Evolutionary conservation across 2,113 vertebrate species (phyloP).

Genomic region (Erinaceus europaeus): DNA sequence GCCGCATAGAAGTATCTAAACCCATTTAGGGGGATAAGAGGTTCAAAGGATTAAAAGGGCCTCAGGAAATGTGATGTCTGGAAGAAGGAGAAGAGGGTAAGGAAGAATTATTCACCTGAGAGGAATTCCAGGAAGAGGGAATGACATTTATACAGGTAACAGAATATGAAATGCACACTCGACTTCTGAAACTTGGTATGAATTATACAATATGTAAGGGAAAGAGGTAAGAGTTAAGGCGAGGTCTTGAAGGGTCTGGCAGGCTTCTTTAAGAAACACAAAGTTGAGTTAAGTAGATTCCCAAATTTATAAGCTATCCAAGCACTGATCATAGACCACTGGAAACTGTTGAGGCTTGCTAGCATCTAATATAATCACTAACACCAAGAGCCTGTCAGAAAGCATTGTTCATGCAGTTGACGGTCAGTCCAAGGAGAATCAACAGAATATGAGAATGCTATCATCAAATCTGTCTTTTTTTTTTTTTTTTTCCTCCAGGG

Average conservation of each 20-base stretch:
- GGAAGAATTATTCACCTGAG: not conserved
- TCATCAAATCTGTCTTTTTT: too few species aligned
- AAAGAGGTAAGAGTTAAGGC: not conserved
- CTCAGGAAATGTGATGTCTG: not conserved
- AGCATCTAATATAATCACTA: not conserved
- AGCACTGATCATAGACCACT: not conserved
- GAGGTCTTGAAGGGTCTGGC: not conserved
- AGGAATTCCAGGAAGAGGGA: not conserved
- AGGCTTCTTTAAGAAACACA: not conserved
- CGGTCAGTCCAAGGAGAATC: not conserved
- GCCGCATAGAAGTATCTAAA: not conserved
- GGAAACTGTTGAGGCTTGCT: not conserved
- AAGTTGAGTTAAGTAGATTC: not conserved
- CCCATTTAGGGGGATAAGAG: not conserved
- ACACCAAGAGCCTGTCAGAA: not conserved
- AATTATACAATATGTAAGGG: not conserved
- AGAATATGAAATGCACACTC: not conserved
- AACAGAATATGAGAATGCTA: not conserved
- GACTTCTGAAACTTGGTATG: not conserved
- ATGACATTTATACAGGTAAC: not conserved
- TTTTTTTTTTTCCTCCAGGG: too few species aligned
- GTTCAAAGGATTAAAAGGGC: not conserved
- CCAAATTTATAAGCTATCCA: not conserved
- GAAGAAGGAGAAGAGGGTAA: not conserved
- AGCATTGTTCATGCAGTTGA: not conserved